Conservation (phyloP, 2,113 vertebrate genomes). For the Hippopotamus amphibius region DNA sequence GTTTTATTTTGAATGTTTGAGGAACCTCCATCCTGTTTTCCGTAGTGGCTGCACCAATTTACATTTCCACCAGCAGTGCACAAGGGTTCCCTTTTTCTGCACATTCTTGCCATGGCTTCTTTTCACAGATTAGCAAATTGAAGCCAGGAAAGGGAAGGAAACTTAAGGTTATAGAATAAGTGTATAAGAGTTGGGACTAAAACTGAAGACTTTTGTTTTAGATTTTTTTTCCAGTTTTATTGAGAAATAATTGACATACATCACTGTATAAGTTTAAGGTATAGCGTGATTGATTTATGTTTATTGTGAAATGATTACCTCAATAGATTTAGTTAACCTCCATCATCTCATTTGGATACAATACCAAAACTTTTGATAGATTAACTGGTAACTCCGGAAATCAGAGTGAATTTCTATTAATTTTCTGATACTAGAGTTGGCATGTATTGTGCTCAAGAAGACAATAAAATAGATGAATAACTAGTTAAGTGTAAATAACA, state of each 20-base stretch:
- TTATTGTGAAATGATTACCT: not conserved
- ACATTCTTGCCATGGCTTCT: not conserved
- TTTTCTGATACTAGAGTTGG: conserved; percentile 32
- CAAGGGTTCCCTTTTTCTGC: not conserved
- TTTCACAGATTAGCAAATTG: conserved; percentile 6
- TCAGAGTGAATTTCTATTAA: conserved; percentile 46
- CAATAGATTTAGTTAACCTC: not conserved
- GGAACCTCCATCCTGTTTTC: not conserved
- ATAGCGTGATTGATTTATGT: not conserved
- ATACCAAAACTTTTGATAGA: not conserved
- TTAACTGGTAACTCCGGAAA: not conserved
- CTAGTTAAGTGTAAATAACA: not conserved
- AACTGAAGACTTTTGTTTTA: not conserved
- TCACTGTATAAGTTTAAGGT: not conserved
- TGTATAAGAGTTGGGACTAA: not conserved
- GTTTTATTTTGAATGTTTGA: not conserved
- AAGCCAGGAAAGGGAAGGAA: not conserved
- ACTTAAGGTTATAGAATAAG: not conserved
- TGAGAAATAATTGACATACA: not conserved
- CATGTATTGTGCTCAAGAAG: not conserved
- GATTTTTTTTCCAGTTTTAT: not conserved
- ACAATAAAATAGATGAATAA: conserved; percentile 19
- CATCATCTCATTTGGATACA: not conserved
- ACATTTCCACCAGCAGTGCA: not conserved
- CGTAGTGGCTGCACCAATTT: not conserved